Evolutionary conservation across 2,113 vertebrate genomes (phyloP).

Genomic region (Numenius arquata): DNA sequence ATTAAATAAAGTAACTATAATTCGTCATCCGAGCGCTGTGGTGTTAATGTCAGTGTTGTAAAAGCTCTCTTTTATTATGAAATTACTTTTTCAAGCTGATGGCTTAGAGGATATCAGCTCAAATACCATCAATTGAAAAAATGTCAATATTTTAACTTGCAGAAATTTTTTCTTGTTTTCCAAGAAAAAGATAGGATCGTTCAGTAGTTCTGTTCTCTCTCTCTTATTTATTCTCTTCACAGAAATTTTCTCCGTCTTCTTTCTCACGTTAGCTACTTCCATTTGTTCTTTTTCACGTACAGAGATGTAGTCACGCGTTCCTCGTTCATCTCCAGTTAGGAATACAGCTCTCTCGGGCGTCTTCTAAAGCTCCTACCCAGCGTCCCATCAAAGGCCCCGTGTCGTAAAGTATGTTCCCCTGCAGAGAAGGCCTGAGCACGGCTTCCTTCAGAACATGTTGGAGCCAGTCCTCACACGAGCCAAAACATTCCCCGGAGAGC

Average conservation of each 20-base stretch:
- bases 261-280: background rate
- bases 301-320: background rate
- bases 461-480: background rate
- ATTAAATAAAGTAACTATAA: slow-evolving; percentile 45
- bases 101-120: background rate
- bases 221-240: background rate
- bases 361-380: background rate
- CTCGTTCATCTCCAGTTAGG: background rate
- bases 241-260: background rate
- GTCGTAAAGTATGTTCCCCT: background rate
- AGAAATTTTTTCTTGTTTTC: background rate
- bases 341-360: background rate
- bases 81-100: background rate
- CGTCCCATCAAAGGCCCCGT: background rate
- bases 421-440: background rate
- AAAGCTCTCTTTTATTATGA: background rate
- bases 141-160: background rate
- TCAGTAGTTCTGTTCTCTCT: background rate
- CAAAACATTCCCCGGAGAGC: background rate
- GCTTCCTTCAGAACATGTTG: slow-evolving; percentile 17
- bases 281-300: background rate
- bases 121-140: background rate
- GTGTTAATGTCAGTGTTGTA: background rate
- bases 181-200: background rate
- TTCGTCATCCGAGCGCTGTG: slow-evolving; percentile 10